Evolutionary conservation across 2,797 vertebrate genomes (phyloP).

Genomic region (Prunella strophiata): DNA sequence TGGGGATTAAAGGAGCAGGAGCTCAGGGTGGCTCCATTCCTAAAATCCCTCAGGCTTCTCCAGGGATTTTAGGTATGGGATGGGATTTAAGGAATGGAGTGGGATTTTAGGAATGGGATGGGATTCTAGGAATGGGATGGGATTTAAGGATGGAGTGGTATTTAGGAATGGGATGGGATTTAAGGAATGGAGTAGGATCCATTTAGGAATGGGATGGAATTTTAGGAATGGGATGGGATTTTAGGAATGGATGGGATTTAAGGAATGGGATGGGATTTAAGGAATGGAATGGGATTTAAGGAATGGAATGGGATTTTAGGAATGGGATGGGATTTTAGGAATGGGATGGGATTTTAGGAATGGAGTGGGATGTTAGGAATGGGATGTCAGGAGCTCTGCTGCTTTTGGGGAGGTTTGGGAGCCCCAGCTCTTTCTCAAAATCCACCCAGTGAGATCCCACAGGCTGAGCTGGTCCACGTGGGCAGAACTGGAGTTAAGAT

Average conservation of each 20-base stretch:
- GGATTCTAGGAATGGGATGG: rapidly evolving
- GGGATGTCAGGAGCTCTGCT: neutral
- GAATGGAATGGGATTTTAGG: too few relatives aligned
- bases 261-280: too few relatives aligned
- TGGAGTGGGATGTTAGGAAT: neutral
- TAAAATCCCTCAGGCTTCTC: neutral
- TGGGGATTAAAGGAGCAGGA: neutral
- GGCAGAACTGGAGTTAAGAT: neutral
- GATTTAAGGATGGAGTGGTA: neutral
- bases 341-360: neutral
- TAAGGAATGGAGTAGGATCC: too few relatives aligned
- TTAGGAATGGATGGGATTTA: neutral
- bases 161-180: too few relatives aligned
- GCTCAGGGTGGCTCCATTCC: neutral
- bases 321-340: too few relatives aligned
- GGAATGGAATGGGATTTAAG: too few relatives aligned
- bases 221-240: too few relatives aligned
- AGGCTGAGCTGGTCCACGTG: rapidly evolving
- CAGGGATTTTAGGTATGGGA: neutral
- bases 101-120: neutral
- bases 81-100: too few relatives aligned
- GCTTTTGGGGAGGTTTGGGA: neutral
- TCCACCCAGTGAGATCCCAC: neutral
- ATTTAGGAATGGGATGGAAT: rapidly evolving
- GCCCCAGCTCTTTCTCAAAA: neutral